These are phyloP conservation scores for Drosophila sulfurigaster DNA, from an alignment of 1,140 invertebrate genomes.

Conservation along the genomic window DNA sequence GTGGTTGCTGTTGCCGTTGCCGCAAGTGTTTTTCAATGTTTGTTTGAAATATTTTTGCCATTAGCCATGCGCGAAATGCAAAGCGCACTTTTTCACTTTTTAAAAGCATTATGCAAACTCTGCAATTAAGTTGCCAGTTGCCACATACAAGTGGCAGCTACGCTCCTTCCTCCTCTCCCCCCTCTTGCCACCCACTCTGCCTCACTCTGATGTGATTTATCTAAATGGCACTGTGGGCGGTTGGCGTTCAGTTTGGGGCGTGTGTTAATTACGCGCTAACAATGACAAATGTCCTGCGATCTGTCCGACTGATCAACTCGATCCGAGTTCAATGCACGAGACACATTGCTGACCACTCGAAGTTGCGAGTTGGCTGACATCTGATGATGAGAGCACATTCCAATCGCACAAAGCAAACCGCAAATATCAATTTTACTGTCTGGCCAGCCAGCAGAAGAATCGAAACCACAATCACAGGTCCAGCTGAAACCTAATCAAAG, in stretches of 20 bases:
- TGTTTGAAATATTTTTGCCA: slow-evolving; percentile 81
- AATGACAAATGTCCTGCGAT: slow-evolving; percentile 69
- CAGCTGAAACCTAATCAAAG: slow-evolving; percentile 65
- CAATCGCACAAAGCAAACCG: slow-evolving; percentile 43
- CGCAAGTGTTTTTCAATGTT: slow-evolving; percentile 82
- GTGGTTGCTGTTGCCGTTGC: slow-evolving; percentile 36
- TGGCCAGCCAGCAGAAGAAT: slow-evolving; percentile 28
- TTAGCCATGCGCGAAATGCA: slow-evolving; percentile 63
- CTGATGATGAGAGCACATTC: slow-evolving; percentile 18
- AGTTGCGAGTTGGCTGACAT: background rate
- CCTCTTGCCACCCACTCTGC: slow-evolving; percentile 11
- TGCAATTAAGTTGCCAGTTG: slow-evolving; percentile 80
- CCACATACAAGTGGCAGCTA: slow-evolving; percentile 11
- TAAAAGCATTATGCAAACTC: slow-evolving; percentile 79
- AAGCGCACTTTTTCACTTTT: slow-evolving; percentile 67
- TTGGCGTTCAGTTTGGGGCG: slow-evolving; percentile 48
- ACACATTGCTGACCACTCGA: slow-evolving; percentile 11
- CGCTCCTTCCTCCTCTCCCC: slow-evolving; percentile 3
- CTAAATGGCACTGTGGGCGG: slow-evolving; percentile 55
- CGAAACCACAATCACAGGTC: slow-evolving; percentile 42
- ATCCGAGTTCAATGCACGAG: slow-evolving; percentile 44
- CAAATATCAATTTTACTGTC: slow-evolving; percentile 82
- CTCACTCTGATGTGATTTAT: slow-evolving; percentile 62
- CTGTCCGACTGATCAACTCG: slow-evolving; percentile 46
- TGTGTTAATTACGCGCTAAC: slow-evolving; percentile 80